These are phyloP conservation scores for Yponomeuta malinellus DNA, from an alignment of 2,888 invertebrate species.

Conservation along the genomic window DNA sequence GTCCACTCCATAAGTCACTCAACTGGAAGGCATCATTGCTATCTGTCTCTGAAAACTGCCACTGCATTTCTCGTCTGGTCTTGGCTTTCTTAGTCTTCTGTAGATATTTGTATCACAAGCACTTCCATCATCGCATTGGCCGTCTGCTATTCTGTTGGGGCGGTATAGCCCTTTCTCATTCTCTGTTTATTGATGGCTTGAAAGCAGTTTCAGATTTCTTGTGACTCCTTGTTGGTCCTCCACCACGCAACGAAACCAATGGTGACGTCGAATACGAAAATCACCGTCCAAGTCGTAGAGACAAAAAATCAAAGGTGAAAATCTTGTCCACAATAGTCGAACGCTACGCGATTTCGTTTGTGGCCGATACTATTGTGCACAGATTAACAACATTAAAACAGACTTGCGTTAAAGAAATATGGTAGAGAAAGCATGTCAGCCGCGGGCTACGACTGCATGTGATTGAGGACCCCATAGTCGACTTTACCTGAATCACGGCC, in stretches of 20 bases:
- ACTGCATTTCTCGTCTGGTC: neutral
- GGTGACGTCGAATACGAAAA: constrained; percentile 48
- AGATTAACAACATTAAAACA: neutral
- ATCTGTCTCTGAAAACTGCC: neutral
- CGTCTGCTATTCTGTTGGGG: neutral
- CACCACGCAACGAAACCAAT: constrained; percentile 43
- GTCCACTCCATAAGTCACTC: neutral
- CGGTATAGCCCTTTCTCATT: too few species aligned
- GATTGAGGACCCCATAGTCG: constrained; percentile 47
- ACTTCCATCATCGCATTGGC: neutral
- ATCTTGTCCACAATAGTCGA: constrained; percentile 24
- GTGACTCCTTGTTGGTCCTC: neutral
- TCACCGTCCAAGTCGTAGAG: constrained; percentile 32
- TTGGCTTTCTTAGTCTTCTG: neutral
- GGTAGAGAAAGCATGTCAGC: constrained; percentile 2
- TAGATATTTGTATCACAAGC: neutral
- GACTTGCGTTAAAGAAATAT: neutral
- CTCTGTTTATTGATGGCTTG: neutral
- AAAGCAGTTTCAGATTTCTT: neutral
- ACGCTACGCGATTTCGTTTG: constrained; percentile 16
- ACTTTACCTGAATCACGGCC: constrained; percentile 57
- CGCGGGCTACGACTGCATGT: constrained; percentile 5
- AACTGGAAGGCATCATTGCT: neutral
- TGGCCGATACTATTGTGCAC: constrained; percentile 18
- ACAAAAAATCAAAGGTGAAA: constrained; percentile 18